phyloP scores from a whole-genome alignment of 2,797 vertebrate species.

The Nothura maculosa region DNA sequence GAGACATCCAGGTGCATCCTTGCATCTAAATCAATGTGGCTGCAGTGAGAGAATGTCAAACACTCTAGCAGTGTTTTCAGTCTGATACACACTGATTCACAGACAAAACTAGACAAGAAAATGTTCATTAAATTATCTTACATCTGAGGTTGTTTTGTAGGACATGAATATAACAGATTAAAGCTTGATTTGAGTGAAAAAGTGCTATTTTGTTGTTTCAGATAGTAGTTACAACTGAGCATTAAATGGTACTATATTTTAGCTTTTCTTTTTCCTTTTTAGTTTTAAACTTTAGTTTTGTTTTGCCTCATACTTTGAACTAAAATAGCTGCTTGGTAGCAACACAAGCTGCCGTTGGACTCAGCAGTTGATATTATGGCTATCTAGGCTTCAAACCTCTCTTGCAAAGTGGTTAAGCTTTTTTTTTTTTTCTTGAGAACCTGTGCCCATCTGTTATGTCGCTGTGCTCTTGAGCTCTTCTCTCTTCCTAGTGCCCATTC shows the following conservation, averaged over 20 bases:
- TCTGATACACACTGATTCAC: not conserved
- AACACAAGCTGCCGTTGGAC: not conserved
- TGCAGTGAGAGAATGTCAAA: not conserved
- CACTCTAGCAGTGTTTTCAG: not conserved
- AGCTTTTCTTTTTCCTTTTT: not conserved
- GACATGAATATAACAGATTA: not conserved
- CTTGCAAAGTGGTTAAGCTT: not conserved
- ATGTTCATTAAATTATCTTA: not conserved
- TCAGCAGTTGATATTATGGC: not conserved
- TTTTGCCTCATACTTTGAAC: not conserved
- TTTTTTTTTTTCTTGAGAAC: not conserved
- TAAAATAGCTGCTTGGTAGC: not conserved
- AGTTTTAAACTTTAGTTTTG: not conserved
- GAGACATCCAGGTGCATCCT: not conserved
- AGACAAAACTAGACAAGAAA: not conserved
- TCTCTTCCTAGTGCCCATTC: not conserved
- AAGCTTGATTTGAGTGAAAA: not conserved
- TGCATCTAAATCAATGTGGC: not conserved
- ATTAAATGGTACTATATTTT: not conserved
- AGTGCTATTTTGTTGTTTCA: not conserved
- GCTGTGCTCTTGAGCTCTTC: not conserved
- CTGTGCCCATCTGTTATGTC: not conserved
- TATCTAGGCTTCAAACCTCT: not conserved
- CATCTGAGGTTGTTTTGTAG: not conserved
- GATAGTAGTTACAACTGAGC: not conserved